Base-by-base conservation (phyloP, 92 coral and sea anemone species). In the Phenganax marumi region DNA sequence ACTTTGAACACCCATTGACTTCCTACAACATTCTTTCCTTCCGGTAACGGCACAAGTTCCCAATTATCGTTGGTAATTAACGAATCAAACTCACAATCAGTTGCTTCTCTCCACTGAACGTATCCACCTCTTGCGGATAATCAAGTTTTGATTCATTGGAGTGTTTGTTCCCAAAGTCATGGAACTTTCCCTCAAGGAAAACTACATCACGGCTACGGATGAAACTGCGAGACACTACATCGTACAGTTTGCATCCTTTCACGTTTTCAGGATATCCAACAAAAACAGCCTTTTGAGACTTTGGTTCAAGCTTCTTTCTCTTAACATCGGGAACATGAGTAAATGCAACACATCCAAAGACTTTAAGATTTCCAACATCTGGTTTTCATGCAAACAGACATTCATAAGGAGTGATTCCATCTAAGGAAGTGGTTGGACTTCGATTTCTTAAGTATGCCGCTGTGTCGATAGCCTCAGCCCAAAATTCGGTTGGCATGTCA, bases 301-400 rank as follows among this genome's bases (percentile, higher is more conserved):
- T n/a, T n/a, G n/a, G n/a, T n/a, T 84, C 85, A 8, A 87, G 75
- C 85, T 86, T 82, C 58, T 75, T 77, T 46, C 71, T 24, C 12
- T 81, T 51, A 10, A 25, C 61, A 22, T 52, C 81, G 17, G 68
- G 85, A 43, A 84, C 54, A 83, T 88, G 69, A 19, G 73, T 77
- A 47, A 73, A 89, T 14, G 86, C 86, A 61, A 89, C 77, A 74
- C 89, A 89, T 55, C 89, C 87, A 60, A 75, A 85, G 12, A 81
- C 89, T 0, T 85, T 61, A 16, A 76, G 84, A 63, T 82, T 75
- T 52, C 85, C 66, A 57, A 89, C 89, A 76, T 89, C 77, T 14
- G 88, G 90, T 68, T 83, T 86, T 85, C 58, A 77, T 60, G 85
- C 87, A 70, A 73, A 61, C 84, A 81, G 83, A 47, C 70, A 66